Evolutionary conservation across 1,140 invertebrate species (phyloP).

Genomic region (Parapsyche elsis): DNA sequence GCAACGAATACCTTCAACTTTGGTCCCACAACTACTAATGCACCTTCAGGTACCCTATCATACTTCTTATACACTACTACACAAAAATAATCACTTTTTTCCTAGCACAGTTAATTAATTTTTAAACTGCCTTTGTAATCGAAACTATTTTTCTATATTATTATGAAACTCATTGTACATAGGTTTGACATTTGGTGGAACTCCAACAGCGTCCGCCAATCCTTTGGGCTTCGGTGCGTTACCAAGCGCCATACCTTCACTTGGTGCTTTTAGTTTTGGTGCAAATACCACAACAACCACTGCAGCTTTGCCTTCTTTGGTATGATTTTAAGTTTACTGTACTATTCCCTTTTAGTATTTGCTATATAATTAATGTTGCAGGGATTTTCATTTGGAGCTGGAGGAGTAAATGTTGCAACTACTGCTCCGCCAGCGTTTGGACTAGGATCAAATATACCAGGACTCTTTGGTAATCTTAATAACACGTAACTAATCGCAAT

Average conservation of each 20-base stretch:
- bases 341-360: not conserved
- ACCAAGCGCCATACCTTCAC: slow-evolving; percentile 50
- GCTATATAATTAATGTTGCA: slow-evolving; percentile 24
- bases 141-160: no score
- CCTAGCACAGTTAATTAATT: no score
- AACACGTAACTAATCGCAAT: no score
- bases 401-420: not conserved
- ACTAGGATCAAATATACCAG: slow-evolving; percentile 20
- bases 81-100: no score
- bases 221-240: slow-evolving; percentile 57
- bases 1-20: slow-evolving; percentile 54
- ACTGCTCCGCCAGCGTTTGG: slow-evolving; percentile 33
- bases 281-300: slow-evolving; percentile 27
- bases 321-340: not conserved
- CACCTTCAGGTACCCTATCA: not conserved
- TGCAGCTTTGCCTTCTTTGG: slow-evolving; percentile 29
- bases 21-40: slow-evolving; percentile 54
- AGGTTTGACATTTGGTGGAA: slow-evolving; percentile 42
- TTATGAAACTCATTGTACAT: no score
- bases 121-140: no score
- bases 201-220: slow-evolving; percentile 52
- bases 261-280: slow-evolving; percentile 53
- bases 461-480: slow-evolving; percentile 41
- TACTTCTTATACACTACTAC: no score
- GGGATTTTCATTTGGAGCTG: slow-evolving; percentile 49